A percentile compares a stretch with the other conserved stretches of the same genome.
These are phyloP conservation scores for Carassius gibelio DNA, from an alignment of 2,113 vertebrate species.

Conservation along the genomic window DNA sequence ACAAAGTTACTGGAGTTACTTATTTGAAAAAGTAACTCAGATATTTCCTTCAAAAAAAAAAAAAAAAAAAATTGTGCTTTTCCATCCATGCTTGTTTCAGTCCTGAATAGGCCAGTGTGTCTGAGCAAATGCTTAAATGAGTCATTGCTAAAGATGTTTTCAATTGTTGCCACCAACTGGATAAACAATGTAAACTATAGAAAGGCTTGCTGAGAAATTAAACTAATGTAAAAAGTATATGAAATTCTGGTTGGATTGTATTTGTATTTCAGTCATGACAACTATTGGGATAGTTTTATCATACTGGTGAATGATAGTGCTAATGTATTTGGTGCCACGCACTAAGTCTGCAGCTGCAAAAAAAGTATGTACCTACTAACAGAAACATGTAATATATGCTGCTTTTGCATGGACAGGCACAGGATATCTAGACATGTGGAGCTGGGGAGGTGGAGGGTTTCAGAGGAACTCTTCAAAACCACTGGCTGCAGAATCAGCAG, in stretches of 20 bases:
- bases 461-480: background rate
- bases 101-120: background rate
- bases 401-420: background rate
- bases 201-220: background rate
- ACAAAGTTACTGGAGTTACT: no score
- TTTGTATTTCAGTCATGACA: background rate
- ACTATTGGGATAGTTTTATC: background rate
- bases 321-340: background rate
- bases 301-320: background rate
- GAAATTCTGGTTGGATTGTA: background rate
- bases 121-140: background rate
- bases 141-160: background rate
- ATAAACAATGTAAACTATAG: background rate
- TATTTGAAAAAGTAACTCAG: no score
- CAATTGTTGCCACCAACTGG: background rate
- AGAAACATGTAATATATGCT: background rate
- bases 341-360: background rate
- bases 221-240: background rate
- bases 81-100: background rate
- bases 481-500: background rate
- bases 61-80: no score
- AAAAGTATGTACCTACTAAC: background rate
- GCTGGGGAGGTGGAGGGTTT: background rate
- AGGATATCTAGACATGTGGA: background rate
- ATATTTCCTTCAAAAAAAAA: no score